phyloP scores from a whole-genome alignment of 2,113 vertebrate genomes.

The Tragelaphus strepsiceros region DNA sequence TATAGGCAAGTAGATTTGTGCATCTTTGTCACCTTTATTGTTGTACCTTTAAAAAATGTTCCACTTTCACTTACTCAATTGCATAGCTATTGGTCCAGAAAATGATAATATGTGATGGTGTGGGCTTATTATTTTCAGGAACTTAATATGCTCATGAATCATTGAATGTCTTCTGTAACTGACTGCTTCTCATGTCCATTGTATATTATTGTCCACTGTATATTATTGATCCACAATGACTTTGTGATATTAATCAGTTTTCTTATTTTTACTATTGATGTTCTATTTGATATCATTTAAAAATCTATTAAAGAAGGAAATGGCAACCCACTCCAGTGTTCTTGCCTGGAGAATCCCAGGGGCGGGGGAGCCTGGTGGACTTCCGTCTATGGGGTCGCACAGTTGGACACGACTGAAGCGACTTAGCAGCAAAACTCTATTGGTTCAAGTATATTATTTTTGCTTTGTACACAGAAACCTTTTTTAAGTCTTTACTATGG shows the following conservation, averaged over 20 bases:
- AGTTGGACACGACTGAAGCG: too few relatives aligned
- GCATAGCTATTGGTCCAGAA: slow-evolving; percentile 38
- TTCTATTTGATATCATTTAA: slow-evolving; percentile 11
- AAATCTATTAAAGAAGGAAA: background rate
- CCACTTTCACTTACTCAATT: slow-evolving; percentile 41
- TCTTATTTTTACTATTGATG: background rate
- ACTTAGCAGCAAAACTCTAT: background rate
- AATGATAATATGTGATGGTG: background rate
- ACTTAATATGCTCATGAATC: slow-evolving; percentile 49
- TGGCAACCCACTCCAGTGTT: too few relatives aligned
- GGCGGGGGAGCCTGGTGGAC: too few relatives aligned
- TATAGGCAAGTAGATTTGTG: background rate
- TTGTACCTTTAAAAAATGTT: slow-evolving; percentile 1
- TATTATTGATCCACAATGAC: slow-evolving; percentile 44
- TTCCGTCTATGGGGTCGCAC: too few relatives aligned
- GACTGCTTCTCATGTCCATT: background rate
- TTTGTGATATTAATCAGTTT: slow-evolving; percentile 35
- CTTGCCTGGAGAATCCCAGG: too few relatives aligned
- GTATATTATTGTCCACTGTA: slow-evolving; percentile 37
- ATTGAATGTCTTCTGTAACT: slow-evolving; percentile 28
- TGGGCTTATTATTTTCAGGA: slow-evolving; percentile 41
- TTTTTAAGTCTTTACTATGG: background rate
- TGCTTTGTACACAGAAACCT: background rate
- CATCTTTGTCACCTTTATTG: background rate
- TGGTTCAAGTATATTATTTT: slow-evolving; percentile 17